phyloP scores from a whole-genome alignment of 1,140 invertebrate genomes.

The Hesperophylax magnus region DNA sequence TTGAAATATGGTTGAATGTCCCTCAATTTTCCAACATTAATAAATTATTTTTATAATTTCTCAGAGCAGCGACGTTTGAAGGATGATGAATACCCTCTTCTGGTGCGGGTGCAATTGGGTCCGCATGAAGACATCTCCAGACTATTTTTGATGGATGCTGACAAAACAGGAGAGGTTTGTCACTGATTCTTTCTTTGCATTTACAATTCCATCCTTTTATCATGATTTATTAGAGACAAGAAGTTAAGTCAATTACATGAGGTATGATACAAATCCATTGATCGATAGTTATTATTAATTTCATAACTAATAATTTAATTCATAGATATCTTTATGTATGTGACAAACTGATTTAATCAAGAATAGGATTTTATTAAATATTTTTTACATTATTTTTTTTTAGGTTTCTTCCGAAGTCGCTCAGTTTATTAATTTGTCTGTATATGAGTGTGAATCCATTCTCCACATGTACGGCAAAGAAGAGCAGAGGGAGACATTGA shows the following conservation, averaged over 20 bases:
- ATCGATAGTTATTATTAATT: no score
- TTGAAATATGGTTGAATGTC: no score
- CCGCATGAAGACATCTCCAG: constrained; percentile 88
- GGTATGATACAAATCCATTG: no score
- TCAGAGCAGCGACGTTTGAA: constrained; percentile 82
- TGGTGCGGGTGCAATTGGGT: constrained; percentile 78
- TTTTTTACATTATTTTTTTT: background rate
- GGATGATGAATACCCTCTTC: constrained; percentile 74
- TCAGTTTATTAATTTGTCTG: constrained; percentile 86
- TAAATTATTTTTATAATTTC: constrained; percentile 53
- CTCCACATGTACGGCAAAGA: constrained; percentile 84
- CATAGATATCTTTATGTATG: no score
- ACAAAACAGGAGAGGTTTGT: constrained; percentile 81
- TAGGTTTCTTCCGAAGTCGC: constrained; percentile 77
- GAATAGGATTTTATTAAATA: no score
- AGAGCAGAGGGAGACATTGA: constrained; percentile 79
- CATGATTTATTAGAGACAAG: background rate
- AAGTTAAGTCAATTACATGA: no score
- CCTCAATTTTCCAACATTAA: background rate
- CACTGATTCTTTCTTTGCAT: constrained; percentile 42
- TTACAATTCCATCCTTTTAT: background rate
- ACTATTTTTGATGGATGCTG: constrained; percentile 85
- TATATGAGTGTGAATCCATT: constrained; percentile 85
- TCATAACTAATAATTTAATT: no score
- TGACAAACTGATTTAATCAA: no score